phyloP scores from a whole-genome alignment of 2,797 vertebrate species.

The Syngnathus acus region DNA sequence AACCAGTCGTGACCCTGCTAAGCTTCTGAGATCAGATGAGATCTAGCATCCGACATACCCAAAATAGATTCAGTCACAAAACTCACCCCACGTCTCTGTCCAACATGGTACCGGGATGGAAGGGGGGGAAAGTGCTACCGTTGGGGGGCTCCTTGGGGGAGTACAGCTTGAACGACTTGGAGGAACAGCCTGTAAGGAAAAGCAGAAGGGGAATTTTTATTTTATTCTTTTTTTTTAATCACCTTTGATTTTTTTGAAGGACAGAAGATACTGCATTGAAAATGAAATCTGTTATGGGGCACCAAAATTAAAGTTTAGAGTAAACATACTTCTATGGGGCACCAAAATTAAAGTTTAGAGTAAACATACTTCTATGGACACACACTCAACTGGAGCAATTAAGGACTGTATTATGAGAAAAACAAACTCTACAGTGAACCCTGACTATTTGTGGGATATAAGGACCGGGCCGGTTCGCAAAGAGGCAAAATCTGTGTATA shows the following conservation, averaged over 20 bases:
- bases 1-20: not conserved
- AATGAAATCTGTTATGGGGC: too few relatives aligned
- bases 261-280: too few relatives aligned
- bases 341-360: too few relatives aligned
- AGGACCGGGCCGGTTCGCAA: too few relatives aligned
- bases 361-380: not conserved
- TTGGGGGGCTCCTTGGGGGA: conserved; percentile 76
- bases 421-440: not conserved
- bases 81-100: conserved; percentile 98
- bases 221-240: too few relatives aligned
- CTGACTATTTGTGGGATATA: too few relatives aligned
- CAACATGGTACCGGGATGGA: conserved; percentile 99
- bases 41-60: not conserved
- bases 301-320: too few relatives aligned
- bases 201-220: not conserved
- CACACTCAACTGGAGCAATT: not conserved
- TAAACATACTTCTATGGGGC: not conserved
- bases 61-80: conserved; percentile 6
- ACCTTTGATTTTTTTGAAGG: too few relatives aligned
- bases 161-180: conserved; percentile 99
- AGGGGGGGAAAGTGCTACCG: conserved; percentile 96
- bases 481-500: too few relatives aligned
- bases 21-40: not conserved
- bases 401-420: not conserved
- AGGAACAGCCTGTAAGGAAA: conserved; percentile 87